A percentile compares a stretch with the other conserved stretches of the same genome.
phyloP scores from a whole-genome alignment of 2,888 invertebrate genomes.

The Erebia ligea region DNA sequence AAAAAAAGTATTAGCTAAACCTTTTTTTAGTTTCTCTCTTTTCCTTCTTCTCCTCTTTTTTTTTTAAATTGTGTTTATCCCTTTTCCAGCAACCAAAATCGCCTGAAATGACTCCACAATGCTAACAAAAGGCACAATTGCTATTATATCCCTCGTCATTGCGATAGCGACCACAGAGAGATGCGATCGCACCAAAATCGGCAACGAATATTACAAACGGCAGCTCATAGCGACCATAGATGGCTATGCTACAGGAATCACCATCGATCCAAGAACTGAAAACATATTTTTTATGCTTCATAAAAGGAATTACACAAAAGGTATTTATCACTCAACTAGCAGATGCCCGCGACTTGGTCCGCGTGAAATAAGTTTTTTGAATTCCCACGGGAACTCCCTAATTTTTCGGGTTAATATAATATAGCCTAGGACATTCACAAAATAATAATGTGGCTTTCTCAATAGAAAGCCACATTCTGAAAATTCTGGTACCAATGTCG shows the following conservation, averaged over 20 bases:
- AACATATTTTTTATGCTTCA: slow-evolving; percentile 73
- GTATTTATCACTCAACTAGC: slow-evolving; percentile 44
- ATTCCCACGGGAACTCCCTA: too few species aligned
- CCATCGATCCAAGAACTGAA: slow-evolving; percentile 67
- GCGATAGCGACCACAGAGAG: slow-evolving; percentile 50
- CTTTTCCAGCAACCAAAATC: slow-evolving; percentile 15
- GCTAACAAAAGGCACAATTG: slow-evolving; percentile 45
- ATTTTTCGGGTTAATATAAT: too few species aligned
- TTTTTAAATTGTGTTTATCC: too few species aligned
- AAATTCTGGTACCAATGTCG: too few species aligned
- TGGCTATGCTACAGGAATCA: slow-evolving; percentile 71
- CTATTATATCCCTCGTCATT: slow-evolving; percentile 46
- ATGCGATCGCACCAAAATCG: slow-evolving; percentile 72
- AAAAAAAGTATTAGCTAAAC: too few species aligned
- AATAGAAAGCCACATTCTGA: too few species aligned
- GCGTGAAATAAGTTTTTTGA: too few species aligned
- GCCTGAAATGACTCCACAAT: slow-evolving; percentile 59
- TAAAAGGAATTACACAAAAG: slow-evolving; percentile 74
- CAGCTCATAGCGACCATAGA: slow-evolving; percentile 72
- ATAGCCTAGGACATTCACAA: too few species aligned
- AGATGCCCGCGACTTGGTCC: too few species aligned
- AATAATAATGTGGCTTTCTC: too few species aligned
- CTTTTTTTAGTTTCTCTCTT: too few species aligned
- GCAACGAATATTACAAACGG: slow-evolving; percentile 67
- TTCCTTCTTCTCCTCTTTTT: too few species aligned